Evolutionary conservation across 2,888 invertebrate species (phyloP), one percentile per base, ranked within the genome.

Genomic region (Phaedon cochleariae): DNA sequence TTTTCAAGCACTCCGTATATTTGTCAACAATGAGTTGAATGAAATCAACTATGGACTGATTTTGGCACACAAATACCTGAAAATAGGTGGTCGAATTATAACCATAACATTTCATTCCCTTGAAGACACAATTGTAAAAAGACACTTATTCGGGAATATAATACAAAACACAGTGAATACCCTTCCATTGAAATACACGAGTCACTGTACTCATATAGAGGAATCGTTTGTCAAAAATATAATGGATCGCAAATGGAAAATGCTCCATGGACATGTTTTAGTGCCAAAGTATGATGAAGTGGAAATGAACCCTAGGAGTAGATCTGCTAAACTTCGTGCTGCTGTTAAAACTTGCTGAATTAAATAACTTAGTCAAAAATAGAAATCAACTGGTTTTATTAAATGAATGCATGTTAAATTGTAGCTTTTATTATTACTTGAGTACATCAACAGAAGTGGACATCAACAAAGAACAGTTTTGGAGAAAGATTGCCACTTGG

Each of bases 21-120:
- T 98, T 83, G 94, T 98, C 0, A 98, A 98, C 80, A 94, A 98
- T 82, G 98, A 98, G 85, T 84, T 98, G 0, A 98, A 98, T 81
- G 97, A 98, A 86, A 88, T 98, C 1, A 94, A 97, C 85, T 94
- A 93, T 81, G 97, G 90, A 0, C 88, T 98, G 83, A 81, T 93
- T 21, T 77, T 96, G 60, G 92, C 96, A 0, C 88, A 90, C 68
- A 87, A 87, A 78, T 93, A 89, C 77, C 86, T 98, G 20, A 94
- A 93, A 84, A 83, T 89, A 0, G 89, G 90, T 37, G 97, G 97
- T 0, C 86, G 90, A 65, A 81, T 97, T 65, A 90, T 94, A 0
- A 90, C 93, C 0, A 88, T 98, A 45, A 90, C 95, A 12, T 98
- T 97, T 82, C 97, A 97, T 84, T 96, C 96, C 0, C 85, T 97